Conservation (phyloP, 2,888 invertebrate genomes). For the Drymonia ruficornis region DNA sequence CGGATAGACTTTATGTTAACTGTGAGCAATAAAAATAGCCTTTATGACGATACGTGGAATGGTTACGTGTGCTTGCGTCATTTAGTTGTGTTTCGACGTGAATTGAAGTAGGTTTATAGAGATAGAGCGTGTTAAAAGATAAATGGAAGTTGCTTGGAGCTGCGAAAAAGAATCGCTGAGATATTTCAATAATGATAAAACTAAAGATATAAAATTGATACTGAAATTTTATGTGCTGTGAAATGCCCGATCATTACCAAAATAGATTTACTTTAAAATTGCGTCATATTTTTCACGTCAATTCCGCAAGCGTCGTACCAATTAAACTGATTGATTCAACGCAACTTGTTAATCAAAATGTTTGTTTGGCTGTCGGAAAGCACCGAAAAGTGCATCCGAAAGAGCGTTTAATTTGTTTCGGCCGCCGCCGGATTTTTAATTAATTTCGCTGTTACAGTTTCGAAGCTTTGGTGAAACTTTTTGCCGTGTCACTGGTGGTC, state of each 20-base stretch:
- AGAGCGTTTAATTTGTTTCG: conserved; percentile 56
- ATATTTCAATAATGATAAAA: background rate
- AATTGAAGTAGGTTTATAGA: conserved; percentile 50
- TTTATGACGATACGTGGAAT: conserved; percentile 82
- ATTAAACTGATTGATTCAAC: conserved; percentile 66
- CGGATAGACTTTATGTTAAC: conserved; percentile 81
- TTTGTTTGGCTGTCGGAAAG: conserved; percentile 47
- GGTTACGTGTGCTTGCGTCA: conserved; percentile 70
- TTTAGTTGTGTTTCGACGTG: conserved; percentile 54
- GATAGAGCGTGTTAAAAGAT: conserved; percentile 33
- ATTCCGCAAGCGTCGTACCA: conserved; percentile 34
- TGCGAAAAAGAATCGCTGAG: background rate
- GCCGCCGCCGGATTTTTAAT: conserved; percentile 49
- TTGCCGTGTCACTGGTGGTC: conserved; percentile 18
- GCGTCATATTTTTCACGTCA: conserved; percentile 9
- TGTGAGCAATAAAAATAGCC: conserved; percentile 80
- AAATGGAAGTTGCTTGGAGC: conserved; percentile 15
- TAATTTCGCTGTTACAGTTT: conserved; percentile 40
- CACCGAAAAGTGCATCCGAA: conserved; percentile 54
- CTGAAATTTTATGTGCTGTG: no score
- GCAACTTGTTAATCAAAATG: conserved; percentile 61
- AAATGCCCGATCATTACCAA: background rate
- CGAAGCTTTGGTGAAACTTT: conserved; percentile 25
- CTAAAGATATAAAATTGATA: no score
- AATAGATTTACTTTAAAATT: background rate